Base-by-base conservation (phyloP, 2,113 vertebrate species). In the Pituophis catenifer region DNA sequence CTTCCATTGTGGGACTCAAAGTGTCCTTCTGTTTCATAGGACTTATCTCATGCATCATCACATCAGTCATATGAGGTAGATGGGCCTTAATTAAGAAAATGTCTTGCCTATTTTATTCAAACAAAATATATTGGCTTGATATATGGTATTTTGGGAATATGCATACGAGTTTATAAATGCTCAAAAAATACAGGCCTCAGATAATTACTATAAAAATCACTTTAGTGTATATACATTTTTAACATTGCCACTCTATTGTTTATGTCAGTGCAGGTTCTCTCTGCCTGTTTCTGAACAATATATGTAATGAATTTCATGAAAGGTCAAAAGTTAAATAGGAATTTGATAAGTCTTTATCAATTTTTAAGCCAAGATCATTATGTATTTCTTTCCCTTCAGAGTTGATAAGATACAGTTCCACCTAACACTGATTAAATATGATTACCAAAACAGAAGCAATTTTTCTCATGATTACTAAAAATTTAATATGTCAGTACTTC, bases 401-500 rank as follows among this genome's bases (percentile, higher is more conserved):
- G 2, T 23, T 52, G 89, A 90, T 70, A 89, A 70, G 48, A 23
- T n/a, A 70, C 8, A 29, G 48, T 17, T 15, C 59, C 89, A 29
- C 13, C n/a, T 54, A 10, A 54, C n/a, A 38, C 33, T 88, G 24
- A n/a, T 48, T 44, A 90, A 50, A 9, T 44, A 65, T 26, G 65
- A 70, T 29, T 15, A 9, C 59, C 8, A 65, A 62, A 48, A 58
- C 13, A 50, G 38, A 44, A 62, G 2, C 26, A 17, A 29, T 33
- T 70, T n/a, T 90, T 70, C 13, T 52, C 10, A 21, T 3, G 26
- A 97, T 97, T 96, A 91, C 91, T 92, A 94, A 89, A 97, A 97
- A 94, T 94, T 89, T 92, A 97, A 96, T 95, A 95, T 94, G 96
- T 97, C 95, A 94, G 89, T 95, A 96, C 95, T 95, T 89, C 86